A percentile compares a stretch with the other conserved stretches of the same genome.
Evolutionary conservation across 2,797 vertebrate species (phyloP).

Genomic region (Malacoraja senta): DNA sequence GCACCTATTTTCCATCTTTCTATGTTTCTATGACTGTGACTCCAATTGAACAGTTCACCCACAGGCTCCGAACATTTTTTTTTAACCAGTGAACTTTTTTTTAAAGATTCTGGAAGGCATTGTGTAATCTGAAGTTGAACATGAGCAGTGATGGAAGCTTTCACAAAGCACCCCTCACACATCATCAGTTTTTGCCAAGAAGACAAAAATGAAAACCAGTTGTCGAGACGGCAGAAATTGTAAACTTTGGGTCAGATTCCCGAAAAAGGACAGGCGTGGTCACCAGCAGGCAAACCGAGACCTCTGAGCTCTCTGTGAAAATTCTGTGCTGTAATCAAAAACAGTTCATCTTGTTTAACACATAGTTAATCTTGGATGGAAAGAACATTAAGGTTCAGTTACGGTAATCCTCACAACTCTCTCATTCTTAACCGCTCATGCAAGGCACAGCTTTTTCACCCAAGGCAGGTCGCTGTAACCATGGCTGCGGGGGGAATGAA

Average conservation of each 20-base stretch:
- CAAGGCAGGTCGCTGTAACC: not conserved
- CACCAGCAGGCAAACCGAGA: not conserved
- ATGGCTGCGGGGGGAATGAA: not conserved
- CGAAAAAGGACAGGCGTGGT: not conserved
- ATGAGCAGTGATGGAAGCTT: not conserved
- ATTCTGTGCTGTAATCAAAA: not conserved
- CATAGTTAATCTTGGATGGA: not conserved
- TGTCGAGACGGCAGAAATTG: not conserved
- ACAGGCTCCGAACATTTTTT: not conserved
- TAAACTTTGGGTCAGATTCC: not conserved
- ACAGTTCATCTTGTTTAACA: not conserved
- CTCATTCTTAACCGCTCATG: not conserved
- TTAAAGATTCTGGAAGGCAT: not conserved
- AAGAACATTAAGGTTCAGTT: not conserved
- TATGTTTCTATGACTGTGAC: too few species aligned
- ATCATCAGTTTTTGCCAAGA: constrained; percentile 2
- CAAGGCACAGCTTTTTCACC: not conserved
- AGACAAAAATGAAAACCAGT: constrained; percentile 18
- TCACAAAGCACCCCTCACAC: not conserved
- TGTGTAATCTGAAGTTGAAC: not conserved
- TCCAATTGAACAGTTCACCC: not conserved
- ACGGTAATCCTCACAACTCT: not conserved
- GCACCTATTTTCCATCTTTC: too few species aligned
- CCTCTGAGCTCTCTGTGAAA: not conserved
- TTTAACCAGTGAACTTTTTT: not conserved